Evolutionary conservation across 2,113 vertebrate genomes (phyloP).

Genomic region (Odocoileus hemionus): DNA sequence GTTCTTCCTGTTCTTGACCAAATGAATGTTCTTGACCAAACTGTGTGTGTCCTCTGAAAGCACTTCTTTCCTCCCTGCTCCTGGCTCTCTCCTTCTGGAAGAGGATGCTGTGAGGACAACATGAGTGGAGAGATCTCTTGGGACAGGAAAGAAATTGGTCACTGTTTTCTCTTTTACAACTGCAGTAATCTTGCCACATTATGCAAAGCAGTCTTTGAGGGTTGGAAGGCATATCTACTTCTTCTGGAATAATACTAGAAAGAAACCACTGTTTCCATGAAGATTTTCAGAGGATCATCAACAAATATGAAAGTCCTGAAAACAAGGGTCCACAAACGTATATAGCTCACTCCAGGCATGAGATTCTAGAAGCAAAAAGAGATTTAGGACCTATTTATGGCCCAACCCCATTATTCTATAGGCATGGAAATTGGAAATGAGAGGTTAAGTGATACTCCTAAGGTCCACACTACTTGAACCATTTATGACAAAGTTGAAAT

Average conservation of each 20-base stretch:
- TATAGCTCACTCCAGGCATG: neutral
- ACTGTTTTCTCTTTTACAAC: neutral
- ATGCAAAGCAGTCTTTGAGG: constrained; percentile 7
- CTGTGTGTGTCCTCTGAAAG: neutral
- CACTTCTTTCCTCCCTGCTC: neutral
- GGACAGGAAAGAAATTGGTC: neutral
- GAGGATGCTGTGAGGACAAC: neutral
- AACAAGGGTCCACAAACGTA: neutral
- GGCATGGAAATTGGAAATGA: neutral
- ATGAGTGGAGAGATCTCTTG: neutral
- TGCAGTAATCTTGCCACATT: neutral
- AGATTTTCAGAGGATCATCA: neutral
- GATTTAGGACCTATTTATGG: neutral
- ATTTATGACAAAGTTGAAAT: neutral
- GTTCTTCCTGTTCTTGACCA: neutral
- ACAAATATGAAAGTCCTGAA: neutral
- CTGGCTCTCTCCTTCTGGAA: neutral
- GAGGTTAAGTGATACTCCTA: neutral
- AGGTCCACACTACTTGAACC: neutral
- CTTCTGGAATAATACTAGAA: neutral
- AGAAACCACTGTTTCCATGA: neutral
- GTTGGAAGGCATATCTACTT: neutral
- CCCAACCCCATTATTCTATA: neutral
- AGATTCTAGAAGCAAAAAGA: neutral
- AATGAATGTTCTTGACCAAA: neutral